Evolutionary conservation across 2,113 vertebrate species (phyloP), one percentile per base, ranked within the genome.

Genomic region (Oryzias celebensis): DNA sequence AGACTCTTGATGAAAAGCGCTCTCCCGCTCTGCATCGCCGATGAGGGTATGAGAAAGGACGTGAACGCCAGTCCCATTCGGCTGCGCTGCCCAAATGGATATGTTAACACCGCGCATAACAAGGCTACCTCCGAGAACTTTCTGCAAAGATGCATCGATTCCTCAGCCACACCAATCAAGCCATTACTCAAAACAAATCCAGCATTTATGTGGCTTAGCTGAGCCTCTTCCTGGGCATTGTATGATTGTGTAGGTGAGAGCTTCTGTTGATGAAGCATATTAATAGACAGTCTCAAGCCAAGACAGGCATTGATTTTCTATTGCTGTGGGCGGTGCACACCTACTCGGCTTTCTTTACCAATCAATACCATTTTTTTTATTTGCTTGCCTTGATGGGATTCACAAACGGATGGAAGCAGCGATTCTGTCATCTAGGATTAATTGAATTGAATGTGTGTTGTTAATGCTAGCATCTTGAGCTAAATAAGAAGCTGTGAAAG

Each of bases 171-270:
- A 68, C 77, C 85, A 75, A 87, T 89, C 78, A 55, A 85, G 83
- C 80, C 81, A 91, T 92, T 90, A 88, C 86, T 92, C 89, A 90
- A 88, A 91, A 90, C 87, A 86, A 90, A 90, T 84, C 73, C 84
- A 79, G 84, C 81, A 86, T 91, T 90, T 86, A 86, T 91, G 87
- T 85, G 85, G 78, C 63, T 75, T 74, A 85, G 83, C 81, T 84
- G 71, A 71, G 85, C 83, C 85, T 63, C 79, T 81, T 77, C 54
- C 14, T 66, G 53, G 55, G 23, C 48, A 73, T 56, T 36, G 17
- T 76, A 48, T 75, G 20, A 43, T 23, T 54, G 22, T 1, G 20
- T 28, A 5, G n/a, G 46, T 44, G 22, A 70, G 67, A 49, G 56
- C 50, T 47, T 62, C 60, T 65, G 74, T 53, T 50, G 44, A 53